Base-by-base conservation (phyloP, 2,113 vertebrate genomes). In the Coturnix japonica region DNA sequence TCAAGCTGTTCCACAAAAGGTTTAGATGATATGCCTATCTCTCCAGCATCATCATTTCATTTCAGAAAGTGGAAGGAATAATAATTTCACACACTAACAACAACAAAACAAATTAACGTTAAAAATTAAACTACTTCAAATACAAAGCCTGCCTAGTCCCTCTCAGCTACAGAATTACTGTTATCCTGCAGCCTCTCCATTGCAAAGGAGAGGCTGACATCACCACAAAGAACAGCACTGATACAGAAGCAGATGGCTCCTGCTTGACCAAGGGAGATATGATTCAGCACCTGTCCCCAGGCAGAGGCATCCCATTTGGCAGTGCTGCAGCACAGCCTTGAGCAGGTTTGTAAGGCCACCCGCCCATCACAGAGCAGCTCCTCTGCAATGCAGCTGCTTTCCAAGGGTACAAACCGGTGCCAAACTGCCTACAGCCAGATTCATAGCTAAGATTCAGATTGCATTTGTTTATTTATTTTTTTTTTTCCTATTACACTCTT, bases 321-420 rank as follows among this genome's bases (percentile, higher is more conserved):
- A 91, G 72, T 20, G 57, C 79, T 95, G 90, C 94, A 64, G 73
- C 53, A 83, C 35, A 84, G 83, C 83, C 86, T 81, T 57, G 70
- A 86, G 33, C 43, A 78, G 82, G 63, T 65, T 94, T 60, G 56
- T 64, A 61, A 93, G 91, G 70, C 61, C 74, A 70, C 94, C 67
- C 63, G 81, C 57, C 66, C 1, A 0, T 41, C 80, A 59, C 64
- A 85, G 60, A 95, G 90, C 81, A 49, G 76, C 80, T 90, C 73
- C 91, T 94, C 95, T 94, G 93, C 94, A 96, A 91, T 91, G 92
- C 93, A 95, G 96, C 81, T 96, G 66, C 87, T 93, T 71, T 90
- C 77, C 75, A 61, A 84, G 84, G 92, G 80, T 90, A 89, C 54
- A 80, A 63, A 74, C 71, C 31, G 25, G 31, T 93, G 92, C 95